Percentiles rank a stretch among this genome's conserved stretches.
Evolutionary conservation across 2,888 invertebrate species (phyloP).

Genomic region (Eucera pruinosa): DNA sequence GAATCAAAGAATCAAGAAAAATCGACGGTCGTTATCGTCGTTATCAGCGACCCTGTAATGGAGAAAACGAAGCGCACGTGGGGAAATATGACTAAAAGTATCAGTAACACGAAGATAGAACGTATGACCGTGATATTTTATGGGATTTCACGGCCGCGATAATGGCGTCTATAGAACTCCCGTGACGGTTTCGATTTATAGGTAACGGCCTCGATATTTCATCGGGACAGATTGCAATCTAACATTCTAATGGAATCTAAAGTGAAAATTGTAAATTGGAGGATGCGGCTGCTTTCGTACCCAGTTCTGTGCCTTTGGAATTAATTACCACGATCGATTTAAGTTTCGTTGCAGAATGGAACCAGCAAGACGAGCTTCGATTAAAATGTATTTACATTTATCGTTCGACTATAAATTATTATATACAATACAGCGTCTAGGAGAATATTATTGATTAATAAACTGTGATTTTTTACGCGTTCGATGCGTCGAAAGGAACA

Average conservation of each 20-base stretch:
- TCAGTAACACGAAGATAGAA: constrained; percentile 40
- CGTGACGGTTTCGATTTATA: constrained; percentile 51
- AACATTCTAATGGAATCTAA: constrained; percentile 66
- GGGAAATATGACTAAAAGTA: constrained; percentile 42
- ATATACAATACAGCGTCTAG: no score
- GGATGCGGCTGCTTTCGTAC: neutral
- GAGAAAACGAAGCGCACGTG: constrained; percentile 14
- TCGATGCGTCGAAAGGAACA: no score
- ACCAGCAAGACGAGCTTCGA: neutral
- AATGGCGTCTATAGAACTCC: constrained; percentile 49
- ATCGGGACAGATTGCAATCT: constrained; percentile 54
- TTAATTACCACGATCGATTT: constrained; percentile 23
- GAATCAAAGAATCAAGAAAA: constrained; percentile 27
- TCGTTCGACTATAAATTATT: neutral
- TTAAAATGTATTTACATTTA: constrained; percentile 9
- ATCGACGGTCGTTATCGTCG: constrained; percentile 15
- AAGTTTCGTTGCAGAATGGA: neutral
- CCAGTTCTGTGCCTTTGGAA: constrained; percentile 6
- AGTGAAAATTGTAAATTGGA: constrained; percentile 44
- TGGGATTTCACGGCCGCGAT: constrained; percentile 42
- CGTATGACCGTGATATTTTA: constrained; percentile 51
- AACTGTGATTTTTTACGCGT: no score
- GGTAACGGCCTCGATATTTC: constrained; percentile 45
- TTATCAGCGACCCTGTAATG: constrained; percentile 19
- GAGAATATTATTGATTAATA: no score